Evolutionary conservation across 2,113 vertebrate species (phyloP).

Genomic region (Oriolus oriolus): DNA sequence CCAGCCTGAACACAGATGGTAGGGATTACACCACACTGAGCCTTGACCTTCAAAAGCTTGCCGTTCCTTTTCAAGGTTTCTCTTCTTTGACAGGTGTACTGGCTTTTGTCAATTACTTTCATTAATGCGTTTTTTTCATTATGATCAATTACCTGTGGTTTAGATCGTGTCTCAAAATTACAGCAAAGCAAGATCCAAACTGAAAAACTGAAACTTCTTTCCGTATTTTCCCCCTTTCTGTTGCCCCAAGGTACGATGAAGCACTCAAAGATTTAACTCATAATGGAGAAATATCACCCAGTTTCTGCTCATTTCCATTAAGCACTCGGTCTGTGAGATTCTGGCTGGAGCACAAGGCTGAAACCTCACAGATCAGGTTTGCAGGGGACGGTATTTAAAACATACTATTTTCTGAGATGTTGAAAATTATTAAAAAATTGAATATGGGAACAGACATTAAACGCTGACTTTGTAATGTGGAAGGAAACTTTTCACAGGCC

Average conservation of each 20-base stretch:
- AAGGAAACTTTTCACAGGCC: neutral
- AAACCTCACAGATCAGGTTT: neutral
- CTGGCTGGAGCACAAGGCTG: neutral
- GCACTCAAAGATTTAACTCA: neutral
- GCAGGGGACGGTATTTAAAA: neutral
- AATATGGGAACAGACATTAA: neutral
- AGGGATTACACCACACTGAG: constrained; percentile 77
- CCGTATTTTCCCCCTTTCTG: neutral
- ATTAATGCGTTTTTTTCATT: constrained; percentile 61
- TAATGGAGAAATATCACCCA: neutral
- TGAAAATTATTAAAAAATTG: neutral
- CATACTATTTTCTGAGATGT: neutral
- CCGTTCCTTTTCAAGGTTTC: constrained; percentile 73
- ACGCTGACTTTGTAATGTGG: constrained; percentile 17
- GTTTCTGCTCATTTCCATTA: constrained; percentile 3
- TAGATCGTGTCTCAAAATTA: constrained; percentile 5
- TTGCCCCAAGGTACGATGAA: neutral
- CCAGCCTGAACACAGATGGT: constrained; percentile 78
- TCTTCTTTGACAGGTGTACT: constrained; percentile 71
- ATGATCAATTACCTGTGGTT: constrained; percentile 47
- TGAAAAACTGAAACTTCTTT: neutral
- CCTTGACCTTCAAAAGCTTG: constrained; percentile 73
- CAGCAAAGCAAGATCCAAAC: neutral
- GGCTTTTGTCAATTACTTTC: constrained; percentile 77
- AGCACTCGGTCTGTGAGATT: neutral